A percentile compares a stretch with the other conserved stretches of the same genome.
These are phyloP conservation scores for Bombus balteatus DNA, from an alignment of 1,140 invertebrate species.

Conservation along the genomic window DNA sequence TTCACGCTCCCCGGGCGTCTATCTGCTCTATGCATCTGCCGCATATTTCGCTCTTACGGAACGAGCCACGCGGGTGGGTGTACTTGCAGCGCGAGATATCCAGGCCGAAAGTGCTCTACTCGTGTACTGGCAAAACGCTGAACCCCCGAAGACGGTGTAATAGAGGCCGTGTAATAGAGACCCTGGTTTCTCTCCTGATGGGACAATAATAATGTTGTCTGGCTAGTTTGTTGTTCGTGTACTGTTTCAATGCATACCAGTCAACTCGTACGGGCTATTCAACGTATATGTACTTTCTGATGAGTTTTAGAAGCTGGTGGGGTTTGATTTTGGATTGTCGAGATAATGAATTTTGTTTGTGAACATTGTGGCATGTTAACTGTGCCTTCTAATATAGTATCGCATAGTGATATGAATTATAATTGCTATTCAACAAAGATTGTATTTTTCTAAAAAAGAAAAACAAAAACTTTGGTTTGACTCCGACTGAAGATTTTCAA, in stretches of 20 bases:
- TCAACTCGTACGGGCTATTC: neutral
- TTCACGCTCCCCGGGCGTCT: conserved; percentile 55
- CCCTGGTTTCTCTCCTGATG: neutral
- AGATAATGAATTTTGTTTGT: neutral
- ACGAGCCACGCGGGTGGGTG: conserved; percentile 7
- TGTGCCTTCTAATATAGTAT: too few relatives aligned
- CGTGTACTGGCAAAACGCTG: conserved; percentile 16
- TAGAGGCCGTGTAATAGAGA: neutral
- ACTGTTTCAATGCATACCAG: neutral
- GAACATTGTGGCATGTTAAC: too few relatives aligned
- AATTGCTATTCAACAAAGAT: too few relatives aligned
- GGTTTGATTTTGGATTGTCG: neutral
- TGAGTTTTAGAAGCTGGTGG: neutral
- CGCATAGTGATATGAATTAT: too few relatives aligned
- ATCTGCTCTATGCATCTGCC: conserved; percentile 56
- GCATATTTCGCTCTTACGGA: conserved; percentile 49
- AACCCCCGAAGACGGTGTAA: conserved; percentile 16
- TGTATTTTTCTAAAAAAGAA: too few relatives aligned
- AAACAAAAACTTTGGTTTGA: too few relatives aligned
- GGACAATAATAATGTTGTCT: conserved; percentile 30
- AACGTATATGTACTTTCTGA: neutral
- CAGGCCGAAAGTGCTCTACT: neutral
- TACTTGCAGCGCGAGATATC: neutral
- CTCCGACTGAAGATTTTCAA: too few relatives aligned
- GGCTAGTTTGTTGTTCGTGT: neutral